These are phyloP conservation scores for Diadumene lineata DNA, from an alignment of 92 coral and sea anemone species.

Conservation along the genomic window DNA sequence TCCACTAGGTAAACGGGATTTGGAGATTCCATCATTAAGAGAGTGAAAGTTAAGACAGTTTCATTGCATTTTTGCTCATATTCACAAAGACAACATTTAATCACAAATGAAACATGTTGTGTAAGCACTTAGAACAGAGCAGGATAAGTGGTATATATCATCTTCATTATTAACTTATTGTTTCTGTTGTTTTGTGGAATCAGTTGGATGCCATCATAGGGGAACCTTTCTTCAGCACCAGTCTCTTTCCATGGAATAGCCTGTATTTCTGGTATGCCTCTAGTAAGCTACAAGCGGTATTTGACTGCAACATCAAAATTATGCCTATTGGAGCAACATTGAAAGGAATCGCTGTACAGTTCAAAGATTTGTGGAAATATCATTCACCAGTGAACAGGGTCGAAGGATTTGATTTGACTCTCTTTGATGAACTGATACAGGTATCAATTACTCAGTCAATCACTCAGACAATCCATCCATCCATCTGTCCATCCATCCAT, in stretches of 20 bases:
- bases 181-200: background rate
- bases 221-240: constrained; percentile 84
- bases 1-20: too few relatives aligned
- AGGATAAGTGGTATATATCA: too few relatives aligned
- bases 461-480: background rate
- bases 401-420: constrained; percentile 80
- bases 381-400: constrained; percentile 80
- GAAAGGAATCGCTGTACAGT: constrained; percentile 84
- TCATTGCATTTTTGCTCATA: too few relatives aligned
- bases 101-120: too few relatives aligned
- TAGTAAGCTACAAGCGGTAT: constrained; percentile 38
- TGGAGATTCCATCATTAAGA: too few relatives aligned
- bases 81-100: too few relatives aligned
- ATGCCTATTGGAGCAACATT: constrained; percentile 68
- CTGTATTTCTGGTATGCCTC: constrained; percentile 94
- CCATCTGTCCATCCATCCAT: too few relatives aligned
- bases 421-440: constrained; percentile 86
- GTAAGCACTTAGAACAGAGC: too few relatives aligned
- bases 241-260: constrained; percentile 93
- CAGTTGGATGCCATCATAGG: constrained; percentile 90
- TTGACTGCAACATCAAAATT: constrained; percentile 49
- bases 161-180: too few relatives aligned
- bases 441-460: constrained; percentile 23
- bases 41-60: too few relatives aligned
- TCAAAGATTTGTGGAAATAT: constrained; percentile 93